Evolutionary conservation across 2,888 invertebrate species (phyloP).

Genomic region (Xestoiulus laeticollis): DNA sequence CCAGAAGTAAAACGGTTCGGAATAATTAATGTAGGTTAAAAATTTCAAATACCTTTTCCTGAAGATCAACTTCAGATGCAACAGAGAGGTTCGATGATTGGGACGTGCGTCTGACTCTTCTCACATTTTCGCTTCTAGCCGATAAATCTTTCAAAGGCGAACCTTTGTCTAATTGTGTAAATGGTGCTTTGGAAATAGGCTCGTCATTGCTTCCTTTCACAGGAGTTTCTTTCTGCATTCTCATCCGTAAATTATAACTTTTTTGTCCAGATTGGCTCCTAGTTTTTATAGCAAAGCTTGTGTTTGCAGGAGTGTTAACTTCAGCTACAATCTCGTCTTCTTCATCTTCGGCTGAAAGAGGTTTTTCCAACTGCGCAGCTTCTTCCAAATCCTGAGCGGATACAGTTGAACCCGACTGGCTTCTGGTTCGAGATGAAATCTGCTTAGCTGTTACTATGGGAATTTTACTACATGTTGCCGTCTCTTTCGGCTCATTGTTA

Average conservation of each 20-base stretch:
- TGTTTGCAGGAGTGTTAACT: neutral
- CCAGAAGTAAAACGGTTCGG: no score
- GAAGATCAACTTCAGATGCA: neutral
- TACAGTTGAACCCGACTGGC: neutral
- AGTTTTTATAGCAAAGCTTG: neutral
- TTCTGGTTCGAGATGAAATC: neutral
- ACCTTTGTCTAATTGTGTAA: neutral
- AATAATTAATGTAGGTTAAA: no score
- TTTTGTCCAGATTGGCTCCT: neutral
- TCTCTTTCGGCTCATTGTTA: neutral
- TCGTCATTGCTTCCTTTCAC: neutral
- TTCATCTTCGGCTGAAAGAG: neutral
- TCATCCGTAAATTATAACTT: neutral
- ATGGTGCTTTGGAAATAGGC: neutral
- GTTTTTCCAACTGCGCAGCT: neutral
- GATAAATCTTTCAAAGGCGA: neutral
- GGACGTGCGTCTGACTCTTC: neutral
- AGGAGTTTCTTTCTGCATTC: neutral
- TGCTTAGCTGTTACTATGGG: neutral
- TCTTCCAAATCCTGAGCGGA: neutral
- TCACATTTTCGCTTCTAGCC: neutral
- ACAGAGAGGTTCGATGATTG: neutral
- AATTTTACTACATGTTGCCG: neutral
- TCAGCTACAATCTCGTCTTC: neutral
- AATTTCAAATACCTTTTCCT: neutral